Percentiles rank a stretch among this genome's conserved stretches.
phyloP scores from a whole-genome alignment of 2,888 invertebrate genomes.

The Colletes collaris region DNA sequence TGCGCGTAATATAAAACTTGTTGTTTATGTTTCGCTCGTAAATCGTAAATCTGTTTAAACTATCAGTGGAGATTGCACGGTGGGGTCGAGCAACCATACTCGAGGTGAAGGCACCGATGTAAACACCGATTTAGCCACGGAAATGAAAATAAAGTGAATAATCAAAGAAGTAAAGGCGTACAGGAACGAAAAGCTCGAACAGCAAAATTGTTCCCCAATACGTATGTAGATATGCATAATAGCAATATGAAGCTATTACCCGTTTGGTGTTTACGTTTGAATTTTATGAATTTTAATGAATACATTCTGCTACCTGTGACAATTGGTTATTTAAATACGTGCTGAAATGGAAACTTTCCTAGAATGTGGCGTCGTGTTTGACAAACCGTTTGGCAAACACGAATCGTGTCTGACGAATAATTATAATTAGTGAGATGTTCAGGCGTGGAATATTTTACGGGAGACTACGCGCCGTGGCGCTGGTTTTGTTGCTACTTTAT shows the following conservation, averaged over 20 bases:
- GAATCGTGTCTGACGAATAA: not conserved
- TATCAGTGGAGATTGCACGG: not conserved
- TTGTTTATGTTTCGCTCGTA: conserved; percentile 20
- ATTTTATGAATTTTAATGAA: no score
- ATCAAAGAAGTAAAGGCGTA: not conserved
- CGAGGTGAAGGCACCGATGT: conserved; percentile 26
- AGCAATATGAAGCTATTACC: no score
- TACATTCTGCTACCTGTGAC: no score
- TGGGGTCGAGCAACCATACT: conserved; percentile 17
- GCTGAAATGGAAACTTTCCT: conserved; percentile 7
- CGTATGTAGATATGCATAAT: no score
- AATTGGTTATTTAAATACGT: no score
- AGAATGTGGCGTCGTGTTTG: not conserved
- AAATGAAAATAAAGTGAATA: not conserved
- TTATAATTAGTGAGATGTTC: not conserved
- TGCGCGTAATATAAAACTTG: not conserved
- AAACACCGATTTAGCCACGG: conserved; percentile 23
- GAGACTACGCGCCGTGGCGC: not conserved
- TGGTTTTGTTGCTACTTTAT: not conserved
- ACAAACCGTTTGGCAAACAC: conserved; percentile 19
- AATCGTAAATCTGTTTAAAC: conserved; percentile 26
- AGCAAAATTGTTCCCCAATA: no score
- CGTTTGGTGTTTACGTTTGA: no score
- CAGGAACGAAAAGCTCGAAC: no score
- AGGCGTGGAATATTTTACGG: conserved; percentile 4